These are phyloP conservation scores for Subacronicta megacephala DNA, from an alignment of 2,888 invertebrate species.

Conservation along the genomic window DNA sequence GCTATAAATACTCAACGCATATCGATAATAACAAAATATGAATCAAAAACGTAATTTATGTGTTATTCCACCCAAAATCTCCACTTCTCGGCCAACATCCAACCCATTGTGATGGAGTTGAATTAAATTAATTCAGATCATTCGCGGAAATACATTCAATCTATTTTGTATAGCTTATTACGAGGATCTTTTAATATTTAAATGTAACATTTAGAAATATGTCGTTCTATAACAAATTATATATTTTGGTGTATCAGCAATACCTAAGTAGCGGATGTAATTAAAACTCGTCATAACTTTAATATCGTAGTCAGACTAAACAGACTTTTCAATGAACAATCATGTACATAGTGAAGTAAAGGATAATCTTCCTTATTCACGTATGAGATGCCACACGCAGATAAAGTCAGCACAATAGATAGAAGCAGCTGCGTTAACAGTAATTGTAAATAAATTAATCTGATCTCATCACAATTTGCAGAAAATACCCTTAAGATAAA, in stretches of 20 bases:
- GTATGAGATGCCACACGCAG: slow-evolving; percentile 40
- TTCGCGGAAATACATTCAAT: slow-evolving; percentile 40
- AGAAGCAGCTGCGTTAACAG: slow-evolving; percentile 46
- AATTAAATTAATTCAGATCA: slow-evolving; percentile 27
- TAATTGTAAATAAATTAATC: slow-evolving; percentile 60
- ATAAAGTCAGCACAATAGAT: slow-evolving; percentile 50
- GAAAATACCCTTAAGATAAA: slow-evolving; percentile 56
- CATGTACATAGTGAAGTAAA: slow-evolving; percentile 42
- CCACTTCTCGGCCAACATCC: not conserved
- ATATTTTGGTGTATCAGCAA: slow-evolving; percentile 19
- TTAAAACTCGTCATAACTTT: slow-evolving; percentile 24
- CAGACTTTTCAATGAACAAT: slow-evolving; percentile 31
- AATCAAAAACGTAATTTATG: slow-evolving; percentile 25
- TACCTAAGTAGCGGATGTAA: slow-evolving; percentile 3
- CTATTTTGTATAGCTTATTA: slow-evolving; percentile 18
- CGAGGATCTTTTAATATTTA: slow-evolving; percentile 30
- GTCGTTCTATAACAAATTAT: slow-evolving; percentile 6
- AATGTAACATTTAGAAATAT: slow-evolving; percentile 35
- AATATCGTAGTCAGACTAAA: slow-evolving; percentile 29
- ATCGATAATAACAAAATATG: slow-evolving; percentile 47
- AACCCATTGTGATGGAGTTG: slow-evolving; percentile 17
- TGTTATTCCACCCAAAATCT: slow-evolving; percentile 10
- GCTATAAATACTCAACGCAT: slow-evolving; percentile 40
- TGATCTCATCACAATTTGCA: slow-evolving; percentile 56
- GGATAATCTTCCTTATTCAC: slow-evolving; percentile 52